Conservation (phyloP, 2,113 vertebrate genomes). For the Emydura subglobosa region DNA sequence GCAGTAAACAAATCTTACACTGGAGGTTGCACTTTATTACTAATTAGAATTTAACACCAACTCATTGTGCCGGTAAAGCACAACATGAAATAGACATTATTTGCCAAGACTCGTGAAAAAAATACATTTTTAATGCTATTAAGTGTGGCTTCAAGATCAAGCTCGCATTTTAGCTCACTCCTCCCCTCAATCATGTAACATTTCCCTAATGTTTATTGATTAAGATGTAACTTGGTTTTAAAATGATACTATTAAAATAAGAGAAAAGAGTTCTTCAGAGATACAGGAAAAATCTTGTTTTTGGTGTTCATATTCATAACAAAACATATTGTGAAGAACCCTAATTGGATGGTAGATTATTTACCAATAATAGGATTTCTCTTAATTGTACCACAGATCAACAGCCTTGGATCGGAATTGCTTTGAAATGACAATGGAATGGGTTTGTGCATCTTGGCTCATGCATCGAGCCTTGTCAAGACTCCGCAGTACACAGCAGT, state of each 20-base stretch:
- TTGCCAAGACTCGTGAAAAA: neutral
- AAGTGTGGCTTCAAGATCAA: neutral
- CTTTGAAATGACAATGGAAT: neutral
- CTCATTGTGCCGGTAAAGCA: neutral
- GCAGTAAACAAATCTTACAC: constrained; percentile 32
- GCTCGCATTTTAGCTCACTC: neutral
- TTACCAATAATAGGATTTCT: neutral
- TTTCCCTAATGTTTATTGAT: constrained; percentile 50
- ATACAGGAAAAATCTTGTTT: neutral
- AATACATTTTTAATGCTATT: neutral
- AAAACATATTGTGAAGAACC: neutral
- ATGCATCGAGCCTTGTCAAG: neutral
- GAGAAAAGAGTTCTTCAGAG: neutral
- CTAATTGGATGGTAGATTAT: neutral
- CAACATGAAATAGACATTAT: neutral
- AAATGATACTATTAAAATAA: constrained; percentile 28
- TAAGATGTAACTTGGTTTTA: constrained; percentile 9
- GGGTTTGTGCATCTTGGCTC: neutral
- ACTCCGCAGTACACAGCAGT: neutral
- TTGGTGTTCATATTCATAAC: neutral
- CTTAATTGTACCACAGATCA: neutral
- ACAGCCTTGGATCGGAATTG: neutral
- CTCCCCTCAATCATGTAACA: neutral
- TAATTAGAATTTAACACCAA: constrained; percentile 49
- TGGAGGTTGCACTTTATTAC: constrained; percentile 18